Base-by-base conservation (phyloP, 37 sponge, comb jelly and placozoan species). In the Lycopodina hypogea region DNA sequence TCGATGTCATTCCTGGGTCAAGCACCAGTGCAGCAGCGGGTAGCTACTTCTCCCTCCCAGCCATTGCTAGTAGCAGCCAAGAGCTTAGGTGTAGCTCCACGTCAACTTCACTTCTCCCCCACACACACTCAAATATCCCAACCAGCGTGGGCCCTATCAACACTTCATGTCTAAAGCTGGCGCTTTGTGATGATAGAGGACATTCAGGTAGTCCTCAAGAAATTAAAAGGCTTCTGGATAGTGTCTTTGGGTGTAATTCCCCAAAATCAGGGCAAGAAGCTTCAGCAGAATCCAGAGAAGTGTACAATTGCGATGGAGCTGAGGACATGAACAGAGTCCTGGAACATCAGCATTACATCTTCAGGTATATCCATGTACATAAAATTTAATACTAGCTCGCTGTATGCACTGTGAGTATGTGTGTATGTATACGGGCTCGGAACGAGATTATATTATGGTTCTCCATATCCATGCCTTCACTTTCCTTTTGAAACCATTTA, bases 201-300 rank as follows among this genome's bases (percentile, higher is more conserved):
- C 35, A 28, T 65, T 65, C 66, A 11, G 30, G 30, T 3, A 65
- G 66, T 65, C 66, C 66, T 15, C 66, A 65, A 32, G 30, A 65
- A 15, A 9, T 30, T 2, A 24, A 12, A 28, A 65, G 66, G 18
- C 66, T 34, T 3, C 26, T 65, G 66, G 35, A 30, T 2, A 32
- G 66, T 32, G 66, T 30, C 17, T 8, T 15, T 12, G 66, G 66
- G 26, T 65, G 66, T 32, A 34, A 65, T 65, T 65, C 66, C 17
- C 18, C 66, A 14, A 59, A 8, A 8, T 32, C 66, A 15, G 26
- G 66, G 33, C 2, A 15, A 32, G 66, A 65, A 2, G 66, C 66
- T 30, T 32, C 66, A 30, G 30, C 34, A 32, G 66, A 65, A 12
- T 15, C 26, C 17, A 34, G 33, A 24, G 34, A 65, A 34, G 35